Conservation (phyloP, 92 coral and sea anemone genomes). For the Micromussa lordhowensis region DNA sequence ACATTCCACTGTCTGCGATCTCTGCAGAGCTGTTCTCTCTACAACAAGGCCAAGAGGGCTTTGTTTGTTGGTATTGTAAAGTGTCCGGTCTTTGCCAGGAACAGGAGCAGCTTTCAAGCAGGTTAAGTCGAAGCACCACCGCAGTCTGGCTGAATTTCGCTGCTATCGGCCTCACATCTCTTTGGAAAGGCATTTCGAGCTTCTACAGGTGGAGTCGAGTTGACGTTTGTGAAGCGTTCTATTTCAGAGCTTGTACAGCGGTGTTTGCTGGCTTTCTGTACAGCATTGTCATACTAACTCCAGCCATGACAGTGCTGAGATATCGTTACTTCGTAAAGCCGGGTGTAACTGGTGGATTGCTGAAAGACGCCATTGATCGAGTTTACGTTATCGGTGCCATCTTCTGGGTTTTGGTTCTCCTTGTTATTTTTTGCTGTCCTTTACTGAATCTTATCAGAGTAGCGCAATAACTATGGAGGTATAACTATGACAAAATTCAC, state of each 20-base stretch:
- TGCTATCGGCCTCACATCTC: constrained; percentile 89
- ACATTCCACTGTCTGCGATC: constrained; percentile 90
- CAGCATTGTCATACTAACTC: constrained; percentile 84
- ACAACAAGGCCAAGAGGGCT: constrained; percentile 83
- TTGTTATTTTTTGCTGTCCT: constrained; percentile 89
- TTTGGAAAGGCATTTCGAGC: constrained; percentile 97
- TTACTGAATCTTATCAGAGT: constrained; percentile 86
- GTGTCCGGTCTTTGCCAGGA: constrained; percentile 73
- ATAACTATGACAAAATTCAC: too few relatives aligned
- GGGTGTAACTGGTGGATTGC: constrained; percentile 62
- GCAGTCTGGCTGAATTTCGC: constrained; percentile 77
- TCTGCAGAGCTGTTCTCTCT: constrained; percentile 87
- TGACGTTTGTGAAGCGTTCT: constrained; percentile 76
- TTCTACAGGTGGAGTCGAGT: constrained; percentile 94
- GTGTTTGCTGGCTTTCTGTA: constrained; percentile 86
- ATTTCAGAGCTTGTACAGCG: constrained; percentile 87
- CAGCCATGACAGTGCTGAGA: constrained; percentile 90
- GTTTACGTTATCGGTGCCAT: constrained; percentile 86
- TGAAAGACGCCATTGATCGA: constrained; percentile 84
- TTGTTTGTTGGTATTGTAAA: constrained; percentile 89
- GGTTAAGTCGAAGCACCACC: constrained; percentile 60
- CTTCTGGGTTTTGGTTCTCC: constrained; percentile 85
- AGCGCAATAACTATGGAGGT: constrained; percentile 44
- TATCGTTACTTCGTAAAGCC: constrained; percentile 84
- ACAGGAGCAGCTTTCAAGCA: constrained; percentile 60